Base-by-base conservation (phyloP, 2,113 vertebrate species). In the Mustela lutreola region DNA sequence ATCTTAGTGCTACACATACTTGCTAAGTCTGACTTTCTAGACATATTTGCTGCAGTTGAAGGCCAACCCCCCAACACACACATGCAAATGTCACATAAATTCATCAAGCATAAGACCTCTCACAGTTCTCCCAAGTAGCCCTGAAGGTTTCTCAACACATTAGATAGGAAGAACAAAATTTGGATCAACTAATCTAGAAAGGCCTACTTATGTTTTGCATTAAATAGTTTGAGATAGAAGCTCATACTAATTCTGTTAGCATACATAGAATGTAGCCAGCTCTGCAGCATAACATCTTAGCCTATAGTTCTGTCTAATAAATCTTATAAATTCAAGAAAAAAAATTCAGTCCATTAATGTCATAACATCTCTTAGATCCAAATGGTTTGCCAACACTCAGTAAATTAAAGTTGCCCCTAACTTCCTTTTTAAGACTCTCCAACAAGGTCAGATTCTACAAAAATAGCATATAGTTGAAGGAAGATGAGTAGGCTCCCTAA, bases 321-420 rank as follows among this genome's bases (percentile, higher is more conserved):
- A 80, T 36, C 87, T 24, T 33, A 56, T 75, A 96, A 87, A 58
- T 39, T 15, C 19, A 67, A 48, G 14, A 73, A 86, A 96, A 96
- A 53, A 42, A 36, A 71, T 45, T 78, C 50, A 80, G 9, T 19
- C 15, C 31, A 26, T 65, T 56, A 79, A 58, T 16, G 48, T 3
- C 24, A 24, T 58, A 48, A 79, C 36, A 78, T 31, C 31, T 50
- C 56, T 75, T 36, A 42, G 21, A 85, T 56, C 10, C 58, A 70
- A 79, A 91, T 12, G 5, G 8, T 70, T 79, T 60, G 8, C 24
- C 39, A 58, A n/a, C 1, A 15, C 24, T 91, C 62, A 60, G 6
- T 63, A 28, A 70, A 31, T 79, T 91, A 31, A 83, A 65, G 28
- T 70, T 60, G 56, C 12, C 36, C n/a, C 36, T 28, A 67, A 67